Evolutionary conservation across 2,113 vertebrate genomes (phyloP).

Genomic region (Chaenogobius annularis): DNA sequence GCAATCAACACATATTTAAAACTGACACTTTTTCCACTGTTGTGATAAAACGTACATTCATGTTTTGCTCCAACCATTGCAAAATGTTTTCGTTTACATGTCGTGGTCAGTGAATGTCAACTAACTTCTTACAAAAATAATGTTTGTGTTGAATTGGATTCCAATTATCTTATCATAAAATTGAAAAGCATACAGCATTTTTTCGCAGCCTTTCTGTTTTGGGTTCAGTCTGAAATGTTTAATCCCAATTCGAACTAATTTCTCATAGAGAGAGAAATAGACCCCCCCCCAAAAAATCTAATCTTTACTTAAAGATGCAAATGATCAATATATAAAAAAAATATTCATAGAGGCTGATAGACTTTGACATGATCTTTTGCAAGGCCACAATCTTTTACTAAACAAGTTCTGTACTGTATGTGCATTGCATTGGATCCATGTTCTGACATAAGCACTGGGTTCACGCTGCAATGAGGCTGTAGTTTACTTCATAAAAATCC

Average conservation of each 20-base stretch:
- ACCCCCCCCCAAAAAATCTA: neutral
- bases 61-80: neutral
- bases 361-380: neutral
- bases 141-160: neutral
- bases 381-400: neutral
- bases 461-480: neutral
- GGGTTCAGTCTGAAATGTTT: neutral
- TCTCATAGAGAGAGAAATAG: neutral
- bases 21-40: neutral
- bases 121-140: neutral
- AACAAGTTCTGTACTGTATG: neutral
- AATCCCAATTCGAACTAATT: neutral
- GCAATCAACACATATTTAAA: neutral
- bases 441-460: neutral
- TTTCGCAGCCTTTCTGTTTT: neutral
- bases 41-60: neutral
- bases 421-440: neutral
- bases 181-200: neutral
- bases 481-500: neutral
- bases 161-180: neutral
- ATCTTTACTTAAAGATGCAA: too few species aligned
- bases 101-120: neutral
- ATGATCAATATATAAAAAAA: too few species aligned
- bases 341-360: too few species aligned
- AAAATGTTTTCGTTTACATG: neutral